Conservation (phyloP, 2,797 vertebrate genomes). For the Cirrhinus mrigala region DNA sequence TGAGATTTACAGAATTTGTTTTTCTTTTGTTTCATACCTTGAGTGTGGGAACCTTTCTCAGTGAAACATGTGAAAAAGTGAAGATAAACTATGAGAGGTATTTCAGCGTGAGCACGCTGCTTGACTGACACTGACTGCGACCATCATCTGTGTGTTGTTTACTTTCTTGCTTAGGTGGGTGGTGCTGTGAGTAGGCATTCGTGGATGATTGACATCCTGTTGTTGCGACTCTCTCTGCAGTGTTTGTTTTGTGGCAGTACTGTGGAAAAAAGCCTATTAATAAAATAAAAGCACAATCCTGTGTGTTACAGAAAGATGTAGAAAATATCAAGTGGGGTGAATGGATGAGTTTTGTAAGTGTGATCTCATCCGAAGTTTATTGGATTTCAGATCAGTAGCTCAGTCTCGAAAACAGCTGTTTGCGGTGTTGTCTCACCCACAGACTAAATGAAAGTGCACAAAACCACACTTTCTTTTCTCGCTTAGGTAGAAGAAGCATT, state of each 20-base stretch:
- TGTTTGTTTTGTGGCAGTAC: constrained; percentile 6
- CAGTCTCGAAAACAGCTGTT: constrained; percentile 48
- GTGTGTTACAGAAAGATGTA: constrained; percentile 31
- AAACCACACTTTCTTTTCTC: constrained; percentile 12
- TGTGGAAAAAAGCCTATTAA: constrained; percentile 20
- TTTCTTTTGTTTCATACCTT: neutral
- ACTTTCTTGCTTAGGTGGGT: constrained; percentile 26
- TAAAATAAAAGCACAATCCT: constrained; percentile 50
- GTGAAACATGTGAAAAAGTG: neutral
- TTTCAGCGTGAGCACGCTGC: constrained; percentile 48
- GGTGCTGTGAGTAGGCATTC: constrained; percentile 19
- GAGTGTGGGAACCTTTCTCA: neutral
- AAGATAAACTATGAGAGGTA: constrained; percentile 21
- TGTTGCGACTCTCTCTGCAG: constrained; percentile 36
- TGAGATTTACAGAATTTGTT: neutral
- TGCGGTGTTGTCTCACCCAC: constrained; percentile 49
- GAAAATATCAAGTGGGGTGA: constrained; percentile 38
- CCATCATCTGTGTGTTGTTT: constrained; percentile 49
- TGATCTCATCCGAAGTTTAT: constrained; percentile 63
- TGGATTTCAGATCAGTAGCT: constrained; percentile 58
- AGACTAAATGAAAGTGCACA: constrained; percentile 38
- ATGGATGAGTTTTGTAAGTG: constrained; percentile 52
- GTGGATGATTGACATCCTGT: constrained; percentile 54
- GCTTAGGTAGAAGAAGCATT: neutral
- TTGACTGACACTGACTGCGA: constrained; percentile 28